Evolutionary conservation across 2,888 invertebrate genomes (phyloP), one percentile per base, ranked within the genome.

Genomic region (Cephus runcator): DNA sequence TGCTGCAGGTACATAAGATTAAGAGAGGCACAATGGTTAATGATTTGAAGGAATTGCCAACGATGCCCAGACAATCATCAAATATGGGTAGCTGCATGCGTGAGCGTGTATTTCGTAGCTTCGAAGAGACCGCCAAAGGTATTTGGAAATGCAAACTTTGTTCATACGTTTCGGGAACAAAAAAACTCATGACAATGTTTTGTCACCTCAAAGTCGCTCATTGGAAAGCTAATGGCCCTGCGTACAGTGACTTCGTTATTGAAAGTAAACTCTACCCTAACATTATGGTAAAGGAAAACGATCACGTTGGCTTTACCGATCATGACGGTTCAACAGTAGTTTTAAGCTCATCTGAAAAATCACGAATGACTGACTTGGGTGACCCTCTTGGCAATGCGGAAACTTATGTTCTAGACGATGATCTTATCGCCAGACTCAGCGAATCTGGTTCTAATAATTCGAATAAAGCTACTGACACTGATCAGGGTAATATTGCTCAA

Each of bases 11-110:
- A 11, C 77, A 77, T 34, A 35, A 40, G 12, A 33, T 77, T 68
- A 30, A 75, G 11, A 69, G 69, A 23, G n/a, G 77, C 15, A 75
- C n/a, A 9, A 15, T 69, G 68, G 77, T 77, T 6, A 34, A 34
- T n/a, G 40, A 75, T 40, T 35, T 77, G 11, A 34, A n/a, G n/a
- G 69, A 69, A n/a, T 33, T 77, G 1, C 77, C 77, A 11, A 77
- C 77, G 4, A 30, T 77, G n/a, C 34, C 56, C 36, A n/a, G 68
- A 2, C 73, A 35, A 11, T 40, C 56, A 15, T 4, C 30, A 31
- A 77, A 73, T 35, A 40, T 77, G 73, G 77, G 77, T 23, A 73
- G 73, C 4, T 33, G 77, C 23, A 73, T 75, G 77, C 77, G 77
- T 11, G 69, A 74, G 15, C 69, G 33, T 23, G 74, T 77, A 2